These are phyloP conservation scores for Callospermophilus lateralis DNA, from an alignment of 2,113 vertebrate species.

Conservation along the genomic window DNA sequence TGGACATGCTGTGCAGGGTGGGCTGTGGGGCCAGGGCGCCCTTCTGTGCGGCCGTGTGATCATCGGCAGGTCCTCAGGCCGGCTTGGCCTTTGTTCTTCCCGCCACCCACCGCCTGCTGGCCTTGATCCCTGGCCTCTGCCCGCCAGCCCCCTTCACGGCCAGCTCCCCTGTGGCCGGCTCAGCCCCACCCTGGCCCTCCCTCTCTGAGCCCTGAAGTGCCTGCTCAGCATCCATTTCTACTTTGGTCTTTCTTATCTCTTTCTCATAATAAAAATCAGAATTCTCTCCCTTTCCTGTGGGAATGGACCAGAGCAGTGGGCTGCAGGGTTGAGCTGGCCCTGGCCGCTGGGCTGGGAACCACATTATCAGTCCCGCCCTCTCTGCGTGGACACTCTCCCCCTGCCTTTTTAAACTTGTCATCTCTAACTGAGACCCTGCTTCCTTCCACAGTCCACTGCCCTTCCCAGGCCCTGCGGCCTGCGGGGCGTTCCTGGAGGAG, in stretches of 20 bases:
- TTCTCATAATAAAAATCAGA: background rate
- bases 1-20: background rate
- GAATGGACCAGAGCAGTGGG: background rate
- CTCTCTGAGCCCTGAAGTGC: rapidly evolving
- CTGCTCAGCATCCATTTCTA: background rate
- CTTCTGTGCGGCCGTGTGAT: background rate
- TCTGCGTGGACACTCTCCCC: background rate
- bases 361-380: too few species aligned
- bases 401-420: background rate
- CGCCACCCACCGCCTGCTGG: background rate
- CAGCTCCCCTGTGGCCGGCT: background rate
- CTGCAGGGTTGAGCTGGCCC: background rate
- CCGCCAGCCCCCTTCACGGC: background rate
- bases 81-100: slow-evolving; percentile 56
- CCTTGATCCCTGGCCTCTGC: background rate
- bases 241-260: background rate
- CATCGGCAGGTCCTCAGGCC: background rate
- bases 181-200: background rate
- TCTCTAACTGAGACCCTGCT: background rate
- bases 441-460: rapidly evolving
- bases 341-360: background rate
- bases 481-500: background rate
- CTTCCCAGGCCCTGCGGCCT: too few species aligned
- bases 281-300: background rate
- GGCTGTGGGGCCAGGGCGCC: background rate